Evolutionary conservation across 2,888 invertebrate species (phyloP), one percentile per base, ranked within the genome.

Genomic region (Himalopsyche anomala): DNA sequence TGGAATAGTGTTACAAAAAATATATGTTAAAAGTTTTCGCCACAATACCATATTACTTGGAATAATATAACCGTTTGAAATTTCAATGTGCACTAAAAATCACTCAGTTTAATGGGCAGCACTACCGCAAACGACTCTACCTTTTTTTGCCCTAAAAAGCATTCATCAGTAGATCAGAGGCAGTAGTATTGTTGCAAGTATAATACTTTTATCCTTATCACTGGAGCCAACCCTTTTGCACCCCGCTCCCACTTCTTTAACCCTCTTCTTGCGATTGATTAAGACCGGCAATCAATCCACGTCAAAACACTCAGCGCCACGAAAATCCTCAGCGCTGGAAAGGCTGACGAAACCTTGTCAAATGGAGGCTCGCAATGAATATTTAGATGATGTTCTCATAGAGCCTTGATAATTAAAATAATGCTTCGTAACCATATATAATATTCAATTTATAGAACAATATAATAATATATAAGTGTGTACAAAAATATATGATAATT

Each of bases 261-360:
- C 36, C 84, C 80, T 45, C 79, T 28, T 62, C 56, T 62, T 42
- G 28, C 82, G 81, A 86, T 86, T 87, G 87, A 84, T 87, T 87
- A 87, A 84, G 80, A 51, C 84, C 74, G 45, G 54, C 82, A 82
- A 87, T 87, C 87, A 84, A 87, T 87, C 87, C 84, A 45, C 84
- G 84, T 87, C 87, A 85, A 42, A 80, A 69, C 79, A 74, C 69
- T 84, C 69, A 42, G 83, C 42, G 81, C 74, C 9, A 12, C 36
- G 74, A 74, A 74, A 74, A 74, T 74, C 74, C 74, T 12, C 74
- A 36, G 36, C 74, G 74, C 74, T 74, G 74, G 74, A 74, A 74
- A 74, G 5, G 74, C 74, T 36, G 74, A 74, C 15, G 74, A 28
- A 36, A 38, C 9, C 36, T 74, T 36, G 74, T 74, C 74, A 74